Evolutionary conservation across 2,797 vertebrate genomes (phyloP), one percentile per base, ranked within the genome.

Genomic region (Corythornis leucogaster): DNA sequence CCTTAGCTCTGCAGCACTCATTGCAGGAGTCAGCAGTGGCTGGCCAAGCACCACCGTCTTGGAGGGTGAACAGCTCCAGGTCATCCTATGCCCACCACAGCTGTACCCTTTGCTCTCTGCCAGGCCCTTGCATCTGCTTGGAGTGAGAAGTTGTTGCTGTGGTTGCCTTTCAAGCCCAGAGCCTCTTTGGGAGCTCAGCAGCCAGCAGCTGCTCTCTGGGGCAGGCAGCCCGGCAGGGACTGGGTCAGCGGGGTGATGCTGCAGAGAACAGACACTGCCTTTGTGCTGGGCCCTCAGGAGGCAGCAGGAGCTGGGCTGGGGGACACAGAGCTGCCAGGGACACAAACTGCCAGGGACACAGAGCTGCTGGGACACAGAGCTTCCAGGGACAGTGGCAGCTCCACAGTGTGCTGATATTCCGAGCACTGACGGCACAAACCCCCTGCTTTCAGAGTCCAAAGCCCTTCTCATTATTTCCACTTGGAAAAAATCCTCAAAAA

Each of bases 261-360:
- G 38, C 38, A 40, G 38, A 70, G 92, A 96, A 97, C 96, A 97
- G 96, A 84, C 3, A 2, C 79, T 46, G 90, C 87, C 94, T 96
- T 96, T 97, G 95, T 97, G 75, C 24, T 4, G 30, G 42, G 28
- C 61, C 48, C 83, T 43, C 11, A 54, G 92, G 79, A 31, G 11
- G 69, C 86, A 86, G 71, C 3, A 0, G 62, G 71, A 85, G 80
- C 93, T 76, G 8, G 22, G 55, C 81, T 90, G 86, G 57, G 48
- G 45, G 89, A 87, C 2, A 73, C 90, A 80, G 51, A 4, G 48
- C 54, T 48, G 50, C 40, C 57, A 68, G 74, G 87, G 73, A 55
- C 84, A 40, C 38, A 40, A 40, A 40, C 38, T 40, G 38, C 38
- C 38, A 40, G 48, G 45, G 89, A 87, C 2, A 73, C 90, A 80